phyloP scores from a whole-genome alignment of 2,113 vertebrate genomes.

The Prinia subflava region DNA sequence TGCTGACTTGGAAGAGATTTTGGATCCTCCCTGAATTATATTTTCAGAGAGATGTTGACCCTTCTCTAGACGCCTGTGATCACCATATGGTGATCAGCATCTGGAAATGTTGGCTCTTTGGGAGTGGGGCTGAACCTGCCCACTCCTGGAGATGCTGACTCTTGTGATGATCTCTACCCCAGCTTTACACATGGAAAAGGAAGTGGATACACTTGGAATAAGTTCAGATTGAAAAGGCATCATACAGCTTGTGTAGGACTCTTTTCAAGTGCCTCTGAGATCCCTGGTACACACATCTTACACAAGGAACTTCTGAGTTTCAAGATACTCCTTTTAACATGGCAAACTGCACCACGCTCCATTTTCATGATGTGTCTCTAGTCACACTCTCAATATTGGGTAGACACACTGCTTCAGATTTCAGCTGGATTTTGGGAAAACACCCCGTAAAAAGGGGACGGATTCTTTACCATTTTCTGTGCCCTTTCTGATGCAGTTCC shows the following conservation, averaged over 20 bases:
- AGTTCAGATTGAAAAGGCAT: background rate
- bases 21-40: background rate
- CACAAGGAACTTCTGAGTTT: background rate
- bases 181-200: background rate
- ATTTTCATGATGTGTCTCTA: background rate
- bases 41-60: background rate
- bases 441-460: background rate
- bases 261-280: background rate
- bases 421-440: background rate
- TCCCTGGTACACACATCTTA: background rate
- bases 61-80: background rate
- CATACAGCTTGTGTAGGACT: background rate
- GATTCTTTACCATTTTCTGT: background rate
- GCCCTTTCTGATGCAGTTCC: background rate
- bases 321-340: background rate
- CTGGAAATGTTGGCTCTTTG: background rate
- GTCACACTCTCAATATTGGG: background rate
- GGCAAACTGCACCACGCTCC: background rate
- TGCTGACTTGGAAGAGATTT: background rate
- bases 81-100: background rate
- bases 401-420: background rate
- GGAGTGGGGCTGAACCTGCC: background rate
- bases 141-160: background rate
- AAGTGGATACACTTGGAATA: background rate
- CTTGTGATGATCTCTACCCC: background rate